Base-by-base conservation (phyloP, 2,888 invertebrate species). In the Quadroppia sp. region DNA sequence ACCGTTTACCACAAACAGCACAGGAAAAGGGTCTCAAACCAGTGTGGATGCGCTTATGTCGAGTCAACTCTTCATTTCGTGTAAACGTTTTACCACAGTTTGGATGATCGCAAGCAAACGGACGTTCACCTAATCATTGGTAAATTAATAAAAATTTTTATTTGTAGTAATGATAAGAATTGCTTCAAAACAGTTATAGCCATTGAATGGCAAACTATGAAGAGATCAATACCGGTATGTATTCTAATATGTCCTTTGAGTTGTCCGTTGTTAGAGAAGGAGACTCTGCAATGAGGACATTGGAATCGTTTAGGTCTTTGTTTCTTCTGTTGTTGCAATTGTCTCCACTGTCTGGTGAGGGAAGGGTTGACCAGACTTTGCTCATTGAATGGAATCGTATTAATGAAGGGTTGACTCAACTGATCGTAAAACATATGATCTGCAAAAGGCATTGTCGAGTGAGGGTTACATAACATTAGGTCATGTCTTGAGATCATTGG, bases 211-310 rank as follows among this genome's bases (percentile, higher is more conserved):
- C n/a, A n/a, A n/a, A n/a, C n/a, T n/a, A n/a, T n/a, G n/a, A n/a
- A n/a, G 20, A n/a, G 17, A 4, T 23, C 73, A 82, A 83, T 82
- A 83, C 92, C 93, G 48, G 93, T 93, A 80, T 94, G 94, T 74
- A 93, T 94, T 74, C 94, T 85, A 20, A 92, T 88, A 81, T 94
- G 94, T 20, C 94, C 94, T 82, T 91, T 92, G 0, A 94, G 84
- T 79, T 94, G 94, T 0, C 94, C 94, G 82, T 93, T 94, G 82
- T 94, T 94, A n/a, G 92, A 92, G 82, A 94, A 94, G 0, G 92
- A 92, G 0, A 92, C 91, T 78, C 91, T 88, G 81, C 94, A 94
- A 80, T 92, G 90, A 0, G 91, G 82, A 76, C 83, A 83, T 25
- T 81, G 80, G 76, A 82, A 83, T 74, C 81, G 79, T 77, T 83